Evolutionary conservation across 1,140 invertebrate species (phyloP).

Genomic region (Amyelois transitella): DNA sequence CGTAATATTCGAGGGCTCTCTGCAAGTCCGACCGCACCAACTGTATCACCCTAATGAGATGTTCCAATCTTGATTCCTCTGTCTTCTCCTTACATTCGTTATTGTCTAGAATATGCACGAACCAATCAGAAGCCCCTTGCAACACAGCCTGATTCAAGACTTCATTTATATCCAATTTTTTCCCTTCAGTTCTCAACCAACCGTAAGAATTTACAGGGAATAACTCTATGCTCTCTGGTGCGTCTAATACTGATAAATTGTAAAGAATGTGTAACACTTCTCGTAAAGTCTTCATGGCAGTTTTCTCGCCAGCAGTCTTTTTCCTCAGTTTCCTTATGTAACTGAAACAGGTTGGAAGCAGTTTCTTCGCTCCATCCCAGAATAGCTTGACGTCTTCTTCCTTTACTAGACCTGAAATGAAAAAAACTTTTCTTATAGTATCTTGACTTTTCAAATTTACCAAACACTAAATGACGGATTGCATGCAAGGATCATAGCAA

Average conservation of each 20-base stretch:
- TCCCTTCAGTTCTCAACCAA: constrained; percentile 74
- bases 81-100: constrained; percentile 76
- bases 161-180: constrained; percentile 75
- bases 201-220: constrained; percentile 82
- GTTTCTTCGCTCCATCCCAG: constrained; percentile 84
- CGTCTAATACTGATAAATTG: constrained; percentile 75
- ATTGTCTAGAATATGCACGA: constrained; percentile 81
- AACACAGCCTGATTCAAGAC: constrained; percentile 80
- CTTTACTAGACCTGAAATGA: constrained; percentile 68
- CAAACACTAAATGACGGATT: no score
- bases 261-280: constrained; percentile 82
- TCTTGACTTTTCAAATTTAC: neutral
- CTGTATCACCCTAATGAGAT: constrained; percentile 88
- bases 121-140: constrained; percentile 85
- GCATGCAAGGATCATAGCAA: no score
- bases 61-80: constrained; percentile 80
- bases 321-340: constrained; percentile 84
- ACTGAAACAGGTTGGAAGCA: constrained; percentile 84
- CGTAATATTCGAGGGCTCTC: constrained; percentile 85
- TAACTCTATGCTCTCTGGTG: constrained; percentile 77
- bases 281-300: constrained; percentile 78
- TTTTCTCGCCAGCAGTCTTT: constrained; percentile 81
- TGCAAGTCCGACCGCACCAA: constrained; percentile 87
- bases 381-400: constrained; percentile 85
- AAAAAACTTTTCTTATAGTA: neutral